Percentiles rank a stretch among this genome's conserved stretches.
These are phyloP conservation scores for Drosophila infuscata DNA, from an alignment of 2,888 invertebrate species.

Conservation along the genomic window DNA sequence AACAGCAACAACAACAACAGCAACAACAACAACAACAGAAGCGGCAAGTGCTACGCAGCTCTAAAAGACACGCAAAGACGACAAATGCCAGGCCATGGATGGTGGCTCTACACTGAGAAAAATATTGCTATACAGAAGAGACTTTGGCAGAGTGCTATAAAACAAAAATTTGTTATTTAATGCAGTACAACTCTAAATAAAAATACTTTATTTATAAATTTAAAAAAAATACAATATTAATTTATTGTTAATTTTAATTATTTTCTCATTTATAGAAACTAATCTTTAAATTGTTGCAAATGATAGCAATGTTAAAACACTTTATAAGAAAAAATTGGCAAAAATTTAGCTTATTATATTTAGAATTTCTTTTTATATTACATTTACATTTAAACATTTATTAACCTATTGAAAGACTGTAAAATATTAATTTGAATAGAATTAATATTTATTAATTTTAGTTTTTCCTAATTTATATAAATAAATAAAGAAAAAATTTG, in stretches of 20 bases:
- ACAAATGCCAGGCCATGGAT: conserved; percentile 41
- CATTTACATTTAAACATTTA: neutral
- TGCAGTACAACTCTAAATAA: neutral
- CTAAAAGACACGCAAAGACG: conserved; percentile 36
- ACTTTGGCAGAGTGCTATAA: neutral
- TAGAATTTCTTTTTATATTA: too few species aligned
- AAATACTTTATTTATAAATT: too few species aligned
- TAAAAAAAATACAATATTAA: too few species aligned
- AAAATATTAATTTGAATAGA: too few species aligned
- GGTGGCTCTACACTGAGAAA: neutral
- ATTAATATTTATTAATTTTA: neutral
- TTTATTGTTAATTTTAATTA: too few species aligned
- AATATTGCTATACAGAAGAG: neutral
- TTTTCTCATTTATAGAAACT: neutral
- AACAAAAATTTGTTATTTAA: neutral
- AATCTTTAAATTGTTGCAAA: neutral
- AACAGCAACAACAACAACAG: conserved; percentile 12
- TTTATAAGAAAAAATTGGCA: too few species aligned
- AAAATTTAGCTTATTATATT: neutral
- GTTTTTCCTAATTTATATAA: neutral
- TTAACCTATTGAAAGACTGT: too few species aligned
- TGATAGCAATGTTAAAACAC: too few species aligned
- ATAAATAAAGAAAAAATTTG: too few species aligned
- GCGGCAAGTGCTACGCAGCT: conserved; percentile 71
- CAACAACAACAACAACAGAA: conserved; percentile 28